Conservation (phyloP, 2,113 vertebrate genomes). For the Pimephales promelas region DNA sequence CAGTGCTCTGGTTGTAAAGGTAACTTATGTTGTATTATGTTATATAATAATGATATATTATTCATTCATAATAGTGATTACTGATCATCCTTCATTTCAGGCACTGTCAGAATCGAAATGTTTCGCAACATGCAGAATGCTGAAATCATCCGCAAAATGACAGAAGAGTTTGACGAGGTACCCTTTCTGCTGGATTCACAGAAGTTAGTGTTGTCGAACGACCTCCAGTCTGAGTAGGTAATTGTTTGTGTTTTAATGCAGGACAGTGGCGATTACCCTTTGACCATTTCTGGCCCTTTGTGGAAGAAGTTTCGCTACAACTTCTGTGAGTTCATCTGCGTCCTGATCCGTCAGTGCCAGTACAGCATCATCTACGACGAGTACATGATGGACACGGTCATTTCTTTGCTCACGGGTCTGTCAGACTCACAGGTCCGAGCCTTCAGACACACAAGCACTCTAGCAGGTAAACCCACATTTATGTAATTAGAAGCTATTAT, state of each 20-base stretch:
- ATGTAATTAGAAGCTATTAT: background rate
- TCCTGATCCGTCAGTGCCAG: constrained; percentile 95
- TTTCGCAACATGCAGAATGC: constrained; percentile 99
- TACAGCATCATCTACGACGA: constrained; percentile 99
- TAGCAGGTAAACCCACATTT: constrained; percentile 80
- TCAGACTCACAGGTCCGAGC: constrained; percentile 98
- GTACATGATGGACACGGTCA: constrained; percentile 99
- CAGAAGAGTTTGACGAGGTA: constrained; percentile 99
- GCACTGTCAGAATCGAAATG: constrained; percentile 98
- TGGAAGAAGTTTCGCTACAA: constrained; percentile 99
- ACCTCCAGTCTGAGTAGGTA: background rate
- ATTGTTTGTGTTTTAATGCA: constrained; percentile 60
- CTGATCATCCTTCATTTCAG: constrained; percentile 66
- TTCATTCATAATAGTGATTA: background rate
- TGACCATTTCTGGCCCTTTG: constrained; percentile 95
- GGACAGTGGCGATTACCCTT: constrained; percentile 97
- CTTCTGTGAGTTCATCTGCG: constrained; percentile 97
- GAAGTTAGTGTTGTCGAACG: background rate
- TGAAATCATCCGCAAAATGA: constrained; percentile 99
- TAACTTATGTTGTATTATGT: constrained; percentile 54
- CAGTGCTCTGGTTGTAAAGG: constrained; percentile 99
- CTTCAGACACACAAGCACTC: constrained; percentile 96
- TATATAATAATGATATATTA: background rate
- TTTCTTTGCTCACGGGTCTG: constrained; percentile 94
- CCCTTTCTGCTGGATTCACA: background rate